Percentiles rank a stretch among this genome's conserved stretches.
Evolutionary conservation across 2,113 vertebrate genomes (phyloP).

Genomic region (Ancistrus triradiatus): DNA sequence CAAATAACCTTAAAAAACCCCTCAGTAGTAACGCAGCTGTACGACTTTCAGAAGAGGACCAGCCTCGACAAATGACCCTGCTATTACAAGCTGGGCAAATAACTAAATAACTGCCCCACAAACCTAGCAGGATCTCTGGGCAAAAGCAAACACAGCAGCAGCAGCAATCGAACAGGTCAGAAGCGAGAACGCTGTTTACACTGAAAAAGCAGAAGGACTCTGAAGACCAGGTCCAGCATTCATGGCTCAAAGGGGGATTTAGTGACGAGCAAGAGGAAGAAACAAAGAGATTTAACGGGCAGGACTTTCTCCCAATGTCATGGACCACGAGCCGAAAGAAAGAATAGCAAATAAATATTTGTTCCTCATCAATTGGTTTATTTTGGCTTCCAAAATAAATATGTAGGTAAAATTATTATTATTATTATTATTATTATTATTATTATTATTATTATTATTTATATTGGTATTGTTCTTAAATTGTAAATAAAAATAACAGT

Average conservation of each 20-base stretch:
- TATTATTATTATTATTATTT: too few relatives aligned
- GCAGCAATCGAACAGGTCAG: conserved; percentile 51
- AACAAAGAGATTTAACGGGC: too few relatives aligned
- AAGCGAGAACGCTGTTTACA: conserved; percentile 54
- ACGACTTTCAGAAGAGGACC: background rate
- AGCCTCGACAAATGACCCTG: conserved; percentile 50
- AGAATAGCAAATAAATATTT: too few relatives aligned
- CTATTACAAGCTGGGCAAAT: conserved; percentile 55
- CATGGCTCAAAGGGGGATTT: background rate
- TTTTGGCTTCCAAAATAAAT: too few relatives aligned
- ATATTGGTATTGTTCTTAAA: too few relatives aligned
- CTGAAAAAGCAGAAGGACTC: conserved; percentile 43
- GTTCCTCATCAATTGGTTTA: too few relatives aligned
- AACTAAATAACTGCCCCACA: conserved; percentile 45
- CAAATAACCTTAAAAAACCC: background rate
- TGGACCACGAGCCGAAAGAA: too few relatives aligned
- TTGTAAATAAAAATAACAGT: too few relatives aligned
- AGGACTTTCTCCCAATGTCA: too few relatives aligned
- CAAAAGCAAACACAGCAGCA: conserved; percentile 61
- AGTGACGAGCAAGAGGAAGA: conserved; percentile 6
- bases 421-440: too few relatives aligned
- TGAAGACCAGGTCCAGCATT: conserved; percentile 22
- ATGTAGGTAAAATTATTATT: too few relatives aligned
- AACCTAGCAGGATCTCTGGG: conserved; percentile 40
- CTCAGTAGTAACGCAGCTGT: background rate